Conservation (phyloP, 2,888 invertebrate genomes). For the Chouioia cunea region DNA sequence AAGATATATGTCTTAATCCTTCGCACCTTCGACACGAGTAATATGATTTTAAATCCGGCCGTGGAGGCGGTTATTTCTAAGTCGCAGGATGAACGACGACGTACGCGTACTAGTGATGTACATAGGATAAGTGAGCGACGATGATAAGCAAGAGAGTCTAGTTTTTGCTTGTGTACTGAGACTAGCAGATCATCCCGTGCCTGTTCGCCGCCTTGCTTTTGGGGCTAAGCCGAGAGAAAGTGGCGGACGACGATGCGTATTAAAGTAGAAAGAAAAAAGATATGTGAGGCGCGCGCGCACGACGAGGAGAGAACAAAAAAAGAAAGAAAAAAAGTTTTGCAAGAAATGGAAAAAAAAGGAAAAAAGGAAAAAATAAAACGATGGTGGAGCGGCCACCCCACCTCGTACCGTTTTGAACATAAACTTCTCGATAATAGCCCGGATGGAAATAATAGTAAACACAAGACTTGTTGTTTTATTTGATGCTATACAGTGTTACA, state of each 20-base stretch:
- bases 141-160: slow-evolving; percentile 49
- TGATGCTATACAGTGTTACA: slow-evolving; percentile 70
- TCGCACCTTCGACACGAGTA: slow-evolving; percentile 43
- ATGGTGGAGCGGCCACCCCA: slow-evolving; percentile 69
- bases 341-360: slow-evolving; percentile 24
- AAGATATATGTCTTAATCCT: slow-evolving; percentile 23
- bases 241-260: no score
- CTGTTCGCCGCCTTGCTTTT: slow-evolving; percentile 53
- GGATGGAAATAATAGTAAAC: slow-evolving; percentile 53
- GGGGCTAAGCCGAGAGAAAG: slow-evolving; percentile 26
- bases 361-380: slow-evolving; percentile 52
- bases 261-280: slow-evolving; percentile 36
- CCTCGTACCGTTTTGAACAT: slow-evolving; percentile 64
- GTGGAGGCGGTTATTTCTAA: slow-evolving; percentile 33
- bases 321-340: slow-evolving; percentile 44
- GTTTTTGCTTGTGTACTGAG: slow-evolving; percentile 52
- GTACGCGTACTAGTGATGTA: slow-evolving; percentile 42
- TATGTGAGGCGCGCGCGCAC: slow-evolving; percentile 30
- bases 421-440: slow-evolving; percentile 59
- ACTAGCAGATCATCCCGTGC: slow-evolving; percentile 54
- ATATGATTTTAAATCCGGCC: slow-evolving; percentile 43
- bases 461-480: slow-evolving; percentile 68
- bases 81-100: slow-evolving; percentile 48
- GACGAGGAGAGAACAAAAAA: slow-evolving; percentile 33
- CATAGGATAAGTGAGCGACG: slow-evolving; percentile 47